phyloP scores from a whole-genome alignment of 1,140 invertebrate species.

The Philopotamus ludificatus region DNA sequence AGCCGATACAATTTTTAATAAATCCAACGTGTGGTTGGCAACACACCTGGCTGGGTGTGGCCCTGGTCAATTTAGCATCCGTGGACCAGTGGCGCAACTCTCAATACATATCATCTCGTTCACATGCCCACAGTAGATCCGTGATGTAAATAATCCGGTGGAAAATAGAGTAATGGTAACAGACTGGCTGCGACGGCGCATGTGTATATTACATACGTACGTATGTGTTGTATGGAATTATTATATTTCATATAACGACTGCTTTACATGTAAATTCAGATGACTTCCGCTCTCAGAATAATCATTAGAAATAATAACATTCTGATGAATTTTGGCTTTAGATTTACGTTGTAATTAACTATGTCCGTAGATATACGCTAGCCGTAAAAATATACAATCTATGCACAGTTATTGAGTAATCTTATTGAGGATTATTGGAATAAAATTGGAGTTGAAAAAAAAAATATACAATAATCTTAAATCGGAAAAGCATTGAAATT shows the following conservation, averaged over 20 bases:
- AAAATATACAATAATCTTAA: too few species aligned
- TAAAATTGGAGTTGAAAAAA: too few species aligned
- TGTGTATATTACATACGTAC: too few species aligned
- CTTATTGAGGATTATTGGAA: too few species aligned
- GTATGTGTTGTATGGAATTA: background rate
- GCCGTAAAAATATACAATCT: too few species aligned
- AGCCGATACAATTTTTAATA: background rate
- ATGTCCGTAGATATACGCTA: too few species aligned
- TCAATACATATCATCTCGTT: background rate
- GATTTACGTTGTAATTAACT: too few species aligned
- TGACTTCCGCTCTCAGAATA: background rate
- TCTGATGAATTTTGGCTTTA: too few species aligned
- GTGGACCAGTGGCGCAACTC: background rate
- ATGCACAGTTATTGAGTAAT: too few species aligned
- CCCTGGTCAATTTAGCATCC: background rate
- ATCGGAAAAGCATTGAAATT: too few species aligned
- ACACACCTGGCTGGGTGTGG: conserved; percentile 8
- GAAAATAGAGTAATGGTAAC: background rate
- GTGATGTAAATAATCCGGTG: background rate
- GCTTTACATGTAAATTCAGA: background rate
- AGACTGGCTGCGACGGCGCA: too few species aligned
- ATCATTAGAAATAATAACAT: background rate
- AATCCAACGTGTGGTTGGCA: background rate
- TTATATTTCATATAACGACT: too few species aligned
- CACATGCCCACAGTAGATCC: background rate